A percentile compares a stretch with the other conserved stretches of the same genome.
Evolutionary conservation across 2,888 invertebrate genomes (phyloP).

Genomic region (Mechanitis messenoides): DNA sequence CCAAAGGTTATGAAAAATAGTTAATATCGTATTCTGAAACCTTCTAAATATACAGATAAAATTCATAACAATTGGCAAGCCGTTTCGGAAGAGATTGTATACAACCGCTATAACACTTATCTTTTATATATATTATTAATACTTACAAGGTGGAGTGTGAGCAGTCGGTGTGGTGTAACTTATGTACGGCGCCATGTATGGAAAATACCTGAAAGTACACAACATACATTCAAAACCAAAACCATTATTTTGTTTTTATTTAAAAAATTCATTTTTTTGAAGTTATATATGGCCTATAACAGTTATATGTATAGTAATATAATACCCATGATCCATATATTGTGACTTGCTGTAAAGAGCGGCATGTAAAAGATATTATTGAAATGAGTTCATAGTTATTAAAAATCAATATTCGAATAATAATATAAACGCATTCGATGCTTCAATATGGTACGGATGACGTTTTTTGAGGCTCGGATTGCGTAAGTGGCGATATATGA

Average conservation of each 20-base stretch:
- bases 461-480: not conserved
- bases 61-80: no score
- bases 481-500: not conserved
- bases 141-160: conserved; percentile 64
- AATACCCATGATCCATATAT: conserved; percentile 27
- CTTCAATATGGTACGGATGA: not conserved
- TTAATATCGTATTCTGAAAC: no score
- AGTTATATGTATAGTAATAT: no score
- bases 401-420: no score
- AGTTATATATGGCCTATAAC: no score
- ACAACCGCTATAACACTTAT: not conserved
- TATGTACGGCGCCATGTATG: conserved; percentile 57
- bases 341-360: conserved; percentile 24
- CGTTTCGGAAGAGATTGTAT: no score
- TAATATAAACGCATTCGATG: no score
- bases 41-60: no score
- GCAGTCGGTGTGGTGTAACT: conserved; percentile 55
- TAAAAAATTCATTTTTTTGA: not conserved
- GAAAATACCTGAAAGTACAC: conserved; percentile 51
- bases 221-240: conserved; percentile 9
- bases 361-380: conserved; percentile 18
- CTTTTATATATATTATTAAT: conserved; percentile 13
- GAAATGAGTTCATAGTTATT: no score
- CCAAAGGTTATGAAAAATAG: no score
- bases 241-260: conserved; percentile 5